Evolutionary conservation across 2,113 vertebrate genomes (phyloP), one percentile per base, ranked within the genome.

Genomic region (Triplophysa dalaica): DNA sequence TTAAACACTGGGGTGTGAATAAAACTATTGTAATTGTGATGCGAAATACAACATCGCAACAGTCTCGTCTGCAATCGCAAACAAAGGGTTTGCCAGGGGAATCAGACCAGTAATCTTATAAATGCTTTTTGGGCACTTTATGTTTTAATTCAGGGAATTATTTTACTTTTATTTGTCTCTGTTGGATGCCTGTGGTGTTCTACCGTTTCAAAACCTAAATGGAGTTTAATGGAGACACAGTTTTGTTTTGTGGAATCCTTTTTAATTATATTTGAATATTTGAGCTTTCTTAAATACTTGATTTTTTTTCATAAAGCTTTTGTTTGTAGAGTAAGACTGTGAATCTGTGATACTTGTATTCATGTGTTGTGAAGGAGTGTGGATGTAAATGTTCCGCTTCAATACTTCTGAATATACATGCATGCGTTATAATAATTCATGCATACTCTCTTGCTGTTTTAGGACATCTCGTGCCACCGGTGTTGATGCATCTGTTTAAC

Each of bases 91-190:
- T 33, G 22, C 8, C 61, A 48, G 72, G 38, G 67, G 43, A 76
- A 43, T 69, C 54, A 62, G 54, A 78, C 69, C 60, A 75, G 65
- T 75, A 56, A 81, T 75, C 19, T 61, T 50, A 65, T 14, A 69
- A 81, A 78, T 82, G 58, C 29, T 67, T 85, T 78, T 75, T 76
- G 88, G 91, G 88, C 89, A 91, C 91, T 93, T 93, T 92, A 93
- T 83, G 78, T 87, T 90, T 68, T 81, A 86, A 88, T 91, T 92
- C 90, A 92, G 93, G 92, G 90, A 92, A 82, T 77, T 75, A n/a
- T 43, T 66, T 33, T 80, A 2, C 43, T 73, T 69, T 72, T 79
- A 24, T 79, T 29, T 26, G 52, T 24, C 62, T 80, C 81, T 58
- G 48, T 75, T 29, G 50, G 77, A 67, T 70, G 70, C 73, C 78